Percentiles rank a stretch among this genome's conserved stretches.
These are phyloP conservation scores for Tachina fera DNA, from an alignment of 2,888 invertebrate genomes.

Conservation along the genomic window DNA sequence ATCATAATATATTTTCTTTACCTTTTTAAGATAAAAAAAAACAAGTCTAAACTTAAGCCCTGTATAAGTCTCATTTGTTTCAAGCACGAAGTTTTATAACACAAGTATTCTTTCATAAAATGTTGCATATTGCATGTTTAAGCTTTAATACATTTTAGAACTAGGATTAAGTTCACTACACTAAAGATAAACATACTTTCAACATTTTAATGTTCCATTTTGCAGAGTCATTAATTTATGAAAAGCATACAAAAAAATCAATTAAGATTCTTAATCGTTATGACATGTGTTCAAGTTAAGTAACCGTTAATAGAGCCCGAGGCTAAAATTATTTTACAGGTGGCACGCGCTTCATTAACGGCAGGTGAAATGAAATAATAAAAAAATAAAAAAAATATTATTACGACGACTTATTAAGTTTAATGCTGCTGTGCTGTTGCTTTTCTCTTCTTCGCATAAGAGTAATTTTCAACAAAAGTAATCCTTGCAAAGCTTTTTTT, in stretches of 20 bases:
- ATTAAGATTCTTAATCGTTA: slow-evolving; percentile 67
- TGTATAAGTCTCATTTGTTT: no score
- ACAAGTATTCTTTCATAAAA: no score
- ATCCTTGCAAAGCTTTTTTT: slow-evolving; percentile 62
- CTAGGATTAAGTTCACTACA: no score
- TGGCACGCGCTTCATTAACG: slow-evolving; percentile 70
- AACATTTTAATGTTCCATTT: slow-evolving; percentile 8
- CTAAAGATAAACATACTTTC: no score
- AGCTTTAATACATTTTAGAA: no score
- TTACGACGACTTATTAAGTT: slow-evolving; percentile 42
- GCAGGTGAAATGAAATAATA: slow-evolving; percentile 62
- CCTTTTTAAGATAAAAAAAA: no score
- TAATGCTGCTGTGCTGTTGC: slow-evolving; percentile 20
- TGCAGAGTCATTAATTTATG: slow-evolving; percentile 21
- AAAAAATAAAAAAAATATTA: slow-evolving; percentile 5
- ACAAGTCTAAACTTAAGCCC: no score
- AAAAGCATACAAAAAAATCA: slow-evolving; percentile 17
- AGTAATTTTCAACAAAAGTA: slow-evolving; percentile 35
- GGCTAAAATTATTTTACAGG: slow-evolving; percentile 63
- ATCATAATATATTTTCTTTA: no score
- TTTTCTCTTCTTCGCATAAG: slow-evolving; percentile 8
- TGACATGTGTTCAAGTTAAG: slow-evolving; percentile 53
- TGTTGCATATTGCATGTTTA: no score
- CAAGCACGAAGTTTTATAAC: no score
- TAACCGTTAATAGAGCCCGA: slow-evolving; percentile 62